phyloP scores from a whole-genome alignment of 2,888 invertebrate genomes.

The Heliconius hortense region DNA sequence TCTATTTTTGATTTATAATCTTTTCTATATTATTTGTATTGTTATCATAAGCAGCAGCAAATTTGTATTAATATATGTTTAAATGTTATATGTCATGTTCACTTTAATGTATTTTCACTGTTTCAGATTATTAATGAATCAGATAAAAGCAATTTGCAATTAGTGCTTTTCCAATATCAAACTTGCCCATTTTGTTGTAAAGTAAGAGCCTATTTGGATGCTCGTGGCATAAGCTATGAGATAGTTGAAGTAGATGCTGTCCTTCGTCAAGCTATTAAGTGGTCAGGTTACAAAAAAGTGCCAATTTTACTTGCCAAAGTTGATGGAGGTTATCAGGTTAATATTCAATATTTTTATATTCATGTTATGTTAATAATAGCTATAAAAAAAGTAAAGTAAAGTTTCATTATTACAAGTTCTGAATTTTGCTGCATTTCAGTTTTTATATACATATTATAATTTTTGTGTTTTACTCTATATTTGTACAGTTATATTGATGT shows the following conservation, averaged over 20 bases:
- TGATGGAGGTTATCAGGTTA: slow-evolving; percentile 86
- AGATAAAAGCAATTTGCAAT: slow-evolving; percentile 86
- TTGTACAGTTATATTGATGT: background rate
- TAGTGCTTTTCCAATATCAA: slow-evolving; percentile 97
- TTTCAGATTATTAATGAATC: slow-evolving; percentile 84
- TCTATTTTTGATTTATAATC: background rate
- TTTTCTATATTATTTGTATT: background rate
- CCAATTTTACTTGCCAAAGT: slow-evolving; percentile 92
- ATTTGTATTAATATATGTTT: too few species aligned
- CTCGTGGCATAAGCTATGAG: slow-evolving; percentile 95
- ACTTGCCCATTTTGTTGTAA: slow-evolving; percentile 99
- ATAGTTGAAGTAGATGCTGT: slow-evolving; percentile 99
- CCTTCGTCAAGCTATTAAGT: slow-evolving; percentile 93
- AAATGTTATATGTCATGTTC: too few species aligned
- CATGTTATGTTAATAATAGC: background rate
- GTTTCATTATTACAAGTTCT: too few species aligned
- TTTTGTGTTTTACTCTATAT: too few species aligned
- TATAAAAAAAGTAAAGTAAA: too few species aligned
- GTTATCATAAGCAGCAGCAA: background rate
- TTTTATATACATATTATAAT: too few species aligned
- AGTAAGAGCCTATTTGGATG: slow-evolving; percentile 94
- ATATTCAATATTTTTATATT: background rate
- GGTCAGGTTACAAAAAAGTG: slow-evolving; percentile 97
- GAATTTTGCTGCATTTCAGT: too few species aligned
- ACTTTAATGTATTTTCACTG: background rate